Base-by-base conservation (phyloP, 2,113 vertebrate species). In the Eurypyga helias region DNA sequence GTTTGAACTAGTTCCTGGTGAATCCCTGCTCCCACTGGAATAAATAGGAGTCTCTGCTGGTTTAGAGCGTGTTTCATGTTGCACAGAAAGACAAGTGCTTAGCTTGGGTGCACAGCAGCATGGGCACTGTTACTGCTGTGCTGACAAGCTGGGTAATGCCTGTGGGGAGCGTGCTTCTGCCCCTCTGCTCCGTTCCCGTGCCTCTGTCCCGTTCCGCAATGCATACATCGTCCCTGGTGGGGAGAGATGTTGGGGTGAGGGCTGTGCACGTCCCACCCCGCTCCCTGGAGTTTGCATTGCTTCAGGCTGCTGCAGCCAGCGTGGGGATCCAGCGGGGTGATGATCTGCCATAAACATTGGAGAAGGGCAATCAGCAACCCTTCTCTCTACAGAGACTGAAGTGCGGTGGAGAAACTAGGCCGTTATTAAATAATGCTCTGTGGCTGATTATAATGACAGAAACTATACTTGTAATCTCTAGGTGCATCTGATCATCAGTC, bases 71-170 rank as follows among this genome's bases (percentile, higher is more conserved):
- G n/a, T 15, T 41, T 34, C 21, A 1, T 2, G 31, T 12, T 24
- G 12, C 58, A 23, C 33, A 3, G 9, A 6, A 3, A 5, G 6
- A 0, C 2, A 1, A 5, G 2, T 0, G 1, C 45, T 31, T 20
- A 15, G 18, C 8, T 5, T 13, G 60, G 55, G 33, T 4, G 61
- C 17, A 0, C 33, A 2, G 2, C 3, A 0, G 6, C 0, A 0
- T 11, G 76, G 41, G 36, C 33, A 1, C 45, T 2, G 2, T 1
- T 25, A 3, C 75, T 41, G 41, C 41, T 41, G 12, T 41, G 41
- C 41, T 6, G 10, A 2, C n/a, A 10, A 3, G 67, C 33, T 21
- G 48, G 1, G 26, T 5, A 1, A 7, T 4, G 34, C 73, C 38
- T 17, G 60, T 5, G 41, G 2, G 2, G 48, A 10, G 24, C 1